Evolutionary conservation across 1,140 invertebrate genomes (phyloP).

Genomic region (Pachypeltis micranthus): DNA sequence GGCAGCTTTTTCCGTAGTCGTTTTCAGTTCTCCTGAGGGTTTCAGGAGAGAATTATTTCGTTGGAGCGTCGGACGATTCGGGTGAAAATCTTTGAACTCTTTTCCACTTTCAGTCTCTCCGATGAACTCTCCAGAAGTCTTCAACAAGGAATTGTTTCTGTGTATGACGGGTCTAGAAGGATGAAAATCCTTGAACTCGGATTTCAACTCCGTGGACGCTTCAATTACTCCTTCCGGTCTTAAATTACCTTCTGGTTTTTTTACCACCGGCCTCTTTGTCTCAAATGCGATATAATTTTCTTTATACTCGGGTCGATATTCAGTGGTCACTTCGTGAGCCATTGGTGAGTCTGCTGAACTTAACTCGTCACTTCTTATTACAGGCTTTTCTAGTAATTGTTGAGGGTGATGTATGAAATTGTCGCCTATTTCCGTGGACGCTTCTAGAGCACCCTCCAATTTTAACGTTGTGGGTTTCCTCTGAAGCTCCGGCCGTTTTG

Average conservation of each 20-base stretch:
- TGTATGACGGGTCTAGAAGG: constrained; percentile 10
- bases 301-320: constrained; percentile 18
- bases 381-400: neutral
- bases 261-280: constrained; percentile 17
- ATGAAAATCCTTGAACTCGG: constrained; percentile 19
- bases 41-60: constrained; percentile 19
- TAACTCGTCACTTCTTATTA: neutral
- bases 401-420: constrained; percentile 19
- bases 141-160: constrained; percentile 15
- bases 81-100: constrained; percentile 23
- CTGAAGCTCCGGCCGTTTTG: constrained; percentile 17
- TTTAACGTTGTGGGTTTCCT: constrained; percentile 23
- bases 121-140: constrained; percentile 20
- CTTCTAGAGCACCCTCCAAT: constrained; percentile 23
- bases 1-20: constrained; percentile 12
- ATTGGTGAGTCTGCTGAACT: neutral
- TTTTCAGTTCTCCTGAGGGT: constrained; percentile 22
- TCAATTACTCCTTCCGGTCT: constrained; percentile 25
- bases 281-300: constrained; percentile 23
- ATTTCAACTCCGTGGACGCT: constrained; percentile 19
- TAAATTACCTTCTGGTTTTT: constrained; percentile 15
- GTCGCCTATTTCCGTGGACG: constrained; percentile 19
- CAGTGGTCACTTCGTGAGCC: constrained; percentile 5
- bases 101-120: constrained; percentile 15
- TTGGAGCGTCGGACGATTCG: constrained; percentile 17